These are phyloP conservation scores for Patiria miniata DNA, from an alignment of 35 echinoderm and acorn worm genomes.

Conservation along the genomic window DNA sequence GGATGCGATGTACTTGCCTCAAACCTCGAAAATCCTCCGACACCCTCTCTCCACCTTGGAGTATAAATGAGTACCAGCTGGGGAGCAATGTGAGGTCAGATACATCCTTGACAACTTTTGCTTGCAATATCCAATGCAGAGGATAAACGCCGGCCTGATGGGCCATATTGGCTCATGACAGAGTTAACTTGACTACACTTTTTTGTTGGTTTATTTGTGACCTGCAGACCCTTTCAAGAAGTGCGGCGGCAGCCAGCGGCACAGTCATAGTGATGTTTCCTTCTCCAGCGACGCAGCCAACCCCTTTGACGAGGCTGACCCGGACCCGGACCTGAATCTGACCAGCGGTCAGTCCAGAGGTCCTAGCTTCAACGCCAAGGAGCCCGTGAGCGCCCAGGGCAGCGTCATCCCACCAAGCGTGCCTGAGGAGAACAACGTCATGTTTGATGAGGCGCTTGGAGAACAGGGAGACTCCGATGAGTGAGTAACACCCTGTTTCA, in stretches of 20 bases:
- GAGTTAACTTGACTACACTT: no score
- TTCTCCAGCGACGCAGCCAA: constrained; percentile 41
- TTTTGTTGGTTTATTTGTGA: not conserved
- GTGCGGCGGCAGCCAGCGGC: not conserved
- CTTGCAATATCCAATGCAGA: no score
- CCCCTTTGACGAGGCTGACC: constrained; percentile 28
- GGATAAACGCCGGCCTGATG: no score
- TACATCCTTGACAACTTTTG: no score
- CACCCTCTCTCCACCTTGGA: no score
- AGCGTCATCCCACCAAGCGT: not conserved
- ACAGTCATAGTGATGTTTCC: constrained; percentile 35
- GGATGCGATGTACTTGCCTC: no score
- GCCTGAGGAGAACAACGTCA: not conserved
- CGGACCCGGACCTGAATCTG: not conserved
- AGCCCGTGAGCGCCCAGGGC: not conserved
- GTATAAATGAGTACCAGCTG: no score
- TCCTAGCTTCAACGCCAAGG: not conserved
- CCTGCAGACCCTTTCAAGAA: constrained; percentile 45
- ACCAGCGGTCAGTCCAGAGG: not conserved
- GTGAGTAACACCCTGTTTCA: no score
- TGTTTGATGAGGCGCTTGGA: not conserved
- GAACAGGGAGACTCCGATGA: constrained; percentile 29
- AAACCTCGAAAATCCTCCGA: no score
- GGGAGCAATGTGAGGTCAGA: no score
- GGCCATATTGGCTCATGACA: no score